Evolutionary conservation across 2,113 vertebrate species (phyloP), one percentile per base, ranked within the genome.

Genomic region (Menidia beryllina): DNA sequence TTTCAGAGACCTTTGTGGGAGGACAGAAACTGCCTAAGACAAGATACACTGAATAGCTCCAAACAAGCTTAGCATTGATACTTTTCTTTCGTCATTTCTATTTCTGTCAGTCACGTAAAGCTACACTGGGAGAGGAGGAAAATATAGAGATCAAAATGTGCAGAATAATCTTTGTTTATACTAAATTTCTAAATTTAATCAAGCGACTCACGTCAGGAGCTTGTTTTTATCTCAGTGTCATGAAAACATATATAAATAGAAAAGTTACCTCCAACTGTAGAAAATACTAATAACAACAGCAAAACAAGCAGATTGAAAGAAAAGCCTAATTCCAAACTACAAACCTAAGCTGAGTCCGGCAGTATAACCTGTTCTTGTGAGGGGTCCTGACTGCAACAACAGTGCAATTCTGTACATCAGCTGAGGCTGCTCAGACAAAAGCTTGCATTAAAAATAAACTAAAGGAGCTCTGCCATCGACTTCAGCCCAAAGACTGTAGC

Each of bases 391-490:
- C 39, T 21, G 39, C 24, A 20, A 20, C n/a, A 25, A 49, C 26
- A 62, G 48, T 19, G 17, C 34, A 26, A 54, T 26, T 47, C 25
- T 7, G 43, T 34, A 19, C 41, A 3, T 25, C 25, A 43, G 69
- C 69, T 38, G 47, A 23, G 53, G 26, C 61, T 34, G 48, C 48
- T 9, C 0, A 50, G 38, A 23, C 39, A 49, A 14, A 56, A 12
- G 15, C 27, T 58, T 43, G 36, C 17, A 23, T 7, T 21, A 41
- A 17, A 51, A 20, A 19, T 25, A 61, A 45, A 45, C 24, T 15
- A 53, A 50, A 70, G 56, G 12, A 61, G 38, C 25, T 53, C 48
- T 60, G 7, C 60, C 47, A 17, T 36, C 52, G 49, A 60, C 49
- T n/a, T 2, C 48, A 24, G 56, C 45, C 19, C 25, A 63, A 45